A percentile compares a stretch with the other conserved stretches of the same genome.
Conservation (phyloP, 2,113 vertebrate species). For the Entelurus aequoreus region DNA sequence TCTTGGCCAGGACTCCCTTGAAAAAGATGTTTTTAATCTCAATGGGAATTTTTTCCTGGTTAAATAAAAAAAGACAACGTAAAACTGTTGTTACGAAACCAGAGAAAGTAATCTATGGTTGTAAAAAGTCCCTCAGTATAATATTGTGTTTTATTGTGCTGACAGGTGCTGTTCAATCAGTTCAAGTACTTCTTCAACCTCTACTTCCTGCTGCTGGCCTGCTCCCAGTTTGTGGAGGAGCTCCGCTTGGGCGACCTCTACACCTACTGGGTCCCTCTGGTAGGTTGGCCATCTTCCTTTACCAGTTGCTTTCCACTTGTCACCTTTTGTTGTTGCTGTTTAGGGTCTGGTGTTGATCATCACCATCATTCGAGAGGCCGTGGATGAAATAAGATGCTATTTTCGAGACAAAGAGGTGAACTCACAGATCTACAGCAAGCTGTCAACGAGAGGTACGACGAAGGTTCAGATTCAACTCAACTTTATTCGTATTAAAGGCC, state of each 20-base stretch:
- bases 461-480: neutral
- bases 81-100: no score
- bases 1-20: no score
- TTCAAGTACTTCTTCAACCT: constrained; percentile 99
- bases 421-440: constrained; percentile 98
- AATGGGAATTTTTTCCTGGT: no score
- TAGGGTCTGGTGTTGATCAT: constrained; percentile 92
- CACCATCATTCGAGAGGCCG: constrained; percentile 88
- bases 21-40: no score
- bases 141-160: constrained; percentile 7
- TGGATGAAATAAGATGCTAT: constrained; percentile 93
- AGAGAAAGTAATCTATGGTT: constrained; percentile 2
- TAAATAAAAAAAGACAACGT: no score
- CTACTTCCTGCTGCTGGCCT: constrained; percentile 93
- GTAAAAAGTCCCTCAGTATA: neutral
- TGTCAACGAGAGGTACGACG: constrained; percentile 85
- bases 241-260: constrained; percentile 90
- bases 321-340: neutral
- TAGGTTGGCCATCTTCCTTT: constrained; percentile 59
- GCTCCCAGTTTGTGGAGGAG: constrained; percentile 94
- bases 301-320: no score
- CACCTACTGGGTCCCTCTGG: constrained; percentile 98
- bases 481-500: no score
- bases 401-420: constrained; percentile 95
- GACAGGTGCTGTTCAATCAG: constrained; percentile 92